Base-by-base conservation (phyloP, 2,113 vertebrate genomes). In the Ondatra zibethicus region DNA sequence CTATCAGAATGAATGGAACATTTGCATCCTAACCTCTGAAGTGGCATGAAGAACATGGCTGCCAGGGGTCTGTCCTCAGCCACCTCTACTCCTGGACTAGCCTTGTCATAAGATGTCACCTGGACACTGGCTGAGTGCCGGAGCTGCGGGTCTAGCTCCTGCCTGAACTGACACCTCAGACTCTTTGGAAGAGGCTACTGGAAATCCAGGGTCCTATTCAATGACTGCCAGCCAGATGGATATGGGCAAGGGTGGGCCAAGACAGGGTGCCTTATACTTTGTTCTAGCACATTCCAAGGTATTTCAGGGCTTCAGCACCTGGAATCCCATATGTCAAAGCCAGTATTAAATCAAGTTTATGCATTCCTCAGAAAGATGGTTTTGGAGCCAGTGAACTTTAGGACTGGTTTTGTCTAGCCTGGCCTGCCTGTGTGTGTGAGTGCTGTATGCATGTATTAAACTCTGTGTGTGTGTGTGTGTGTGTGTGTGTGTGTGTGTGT, bases 231-330 rank as follows among this genome's bases (percentile, higher is more conserved):
- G 0, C 39, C 27, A 47, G 50, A 33, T 17, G 6, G 27, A 3
- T 29, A 16, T 65, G 47, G 88, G 63, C 0, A 4, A 39, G 73
- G 68, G n/a, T 39, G 50, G 80, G n/a, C 31, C 36, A 25, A 80
- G 87, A 89, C 33, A 78, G 82, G 88, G 66, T 27, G 98, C 98
- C 98, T 98, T 91, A 86, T 29, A 96, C 95, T 23, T 4, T 50
- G 70, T 93, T 95, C 97, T 96, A 96, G 92, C 36, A 73, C 96
- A 95, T 97, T 96, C 97, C 96, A 93, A 96, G 78, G 52, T 13
- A 58, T 85, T 66, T 77, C 7, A 45, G 93, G 75, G 8, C 16
- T 11, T 29, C 0, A 0, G 21, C 65, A 3, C 47, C 88, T 61
- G 92, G 89, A 94, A 91, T 92, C 39, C 90, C 14, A 8, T 77